These are phyloP conservation scores for Chaenodraco wilsoni DNA, from an alignment of 2,797 vertebrate genomes.

Conservation along the genomic window DNA sequence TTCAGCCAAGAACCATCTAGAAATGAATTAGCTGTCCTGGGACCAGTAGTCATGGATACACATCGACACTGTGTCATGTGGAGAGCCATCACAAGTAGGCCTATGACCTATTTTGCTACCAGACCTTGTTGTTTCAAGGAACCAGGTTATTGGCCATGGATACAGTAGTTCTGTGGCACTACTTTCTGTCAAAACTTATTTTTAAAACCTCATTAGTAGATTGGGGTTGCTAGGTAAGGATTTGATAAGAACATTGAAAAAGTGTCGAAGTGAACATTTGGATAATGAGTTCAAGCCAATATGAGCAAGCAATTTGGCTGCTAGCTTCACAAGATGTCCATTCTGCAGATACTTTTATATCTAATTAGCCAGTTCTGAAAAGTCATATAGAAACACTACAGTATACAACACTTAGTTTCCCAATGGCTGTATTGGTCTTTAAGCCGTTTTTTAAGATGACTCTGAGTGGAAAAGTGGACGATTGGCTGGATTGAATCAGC, in stretches of 20 bases:
- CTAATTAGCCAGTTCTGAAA: slow-evolving; percentile 8
- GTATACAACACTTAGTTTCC: neutral
- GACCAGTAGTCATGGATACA: slow-evolving; percentile 46
- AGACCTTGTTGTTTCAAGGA: slow-evolving; percentile 43
- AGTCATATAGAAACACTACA: neutral
- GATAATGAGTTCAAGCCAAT: slow-evolving; percentile 3
- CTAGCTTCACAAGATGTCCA: neutral
- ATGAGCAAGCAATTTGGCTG: slow-evolving; percentile 7
- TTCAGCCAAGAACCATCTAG: slow-evolving; percentile 22
- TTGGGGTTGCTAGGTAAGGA: too few species aligned
- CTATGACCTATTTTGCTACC: slow-evolving; percentile 46
- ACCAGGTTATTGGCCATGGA: slow-evolving; percentile 24
- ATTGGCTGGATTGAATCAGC: too few species aligned
- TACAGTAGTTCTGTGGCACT: neutral
- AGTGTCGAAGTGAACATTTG: slow-evolving; percentile 1
- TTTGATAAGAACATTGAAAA: neutral
- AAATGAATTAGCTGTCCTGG: slow-evolving; percentile 49
- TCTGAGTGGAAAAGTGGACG: too few species aligned
- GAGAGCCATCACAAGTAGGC: slow-evolving; percentile 41
- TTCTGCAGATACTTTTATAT: slow-evolving; percentile 1
- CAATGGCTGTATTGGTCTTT: neutral
- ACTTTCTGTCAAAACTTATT: slow-evolving; percentile 3
- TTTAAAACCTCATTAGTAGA: neutral
- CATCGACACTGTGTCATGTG: slow-evolving; percentile 33
- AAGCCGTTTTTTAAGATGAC: neutral